Base-by-base conservation (phyloP, 2,888 invertebrate species). In the Drosophila parthenogenetica region DNA sequence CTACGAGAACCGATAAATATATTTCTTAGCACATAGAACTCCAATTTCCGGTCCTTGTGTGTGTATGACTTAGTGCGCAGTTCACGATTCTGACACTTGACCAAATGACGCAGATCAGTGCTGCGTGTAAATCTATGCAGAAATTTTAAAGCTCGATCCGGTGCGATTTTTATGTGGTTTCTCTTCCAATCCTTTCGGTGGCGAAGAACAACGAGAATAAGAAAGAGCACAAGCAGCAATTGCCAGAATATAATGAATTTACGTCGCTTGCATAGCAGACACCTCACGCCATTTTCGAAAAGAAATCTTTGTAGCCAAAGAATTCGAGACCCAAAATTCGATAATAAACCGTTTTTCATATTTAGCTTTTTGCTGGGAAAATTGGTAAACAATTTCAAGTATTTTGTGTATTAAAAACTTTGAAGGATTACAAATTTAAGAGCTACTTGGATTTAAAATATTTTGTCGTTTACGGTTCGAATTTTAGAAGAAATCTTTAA, bases 1-100 rank as follows among this genome's bases (percentile, higher is more conserved):
- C 92, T 92, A 5, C 37, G 35, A 5, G 13, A 11, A n/a, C 50
- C 37, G 5, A 19, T 3, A 19, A 50, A 37, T 19, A 37, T 8
- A 37, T 37, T 50, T 35, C n/a, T 35, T 3, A 49, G 8, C 35
- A 49, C 19, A 7, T 5, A 11, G 5, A 19, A 49, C 2, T 13
- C 5, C 5, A 8, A 17, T 17, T 17, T 42, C 8, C 17, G 1
- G 17, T 3, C 7, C 3, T 49, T 7, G 10, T 13, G 5, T 17
- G 17, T 2, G 19, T 49, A 49, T 11, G 49, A 19, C 5, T n/a
- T 35, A 13, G 13, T 13, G 35, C n/a, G 16, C 17, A 49, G 35
- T 13, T 8, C 16, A 7, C 3, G 19, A 49, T 35, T 49, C 35
- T 17, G 4, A 8, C 35, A 49, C 17, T 49, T 35, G 19, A 35